Conservation (phyloP, 2,797 vertebrate genomes). For the Oophaga sylvatica region DNA sequence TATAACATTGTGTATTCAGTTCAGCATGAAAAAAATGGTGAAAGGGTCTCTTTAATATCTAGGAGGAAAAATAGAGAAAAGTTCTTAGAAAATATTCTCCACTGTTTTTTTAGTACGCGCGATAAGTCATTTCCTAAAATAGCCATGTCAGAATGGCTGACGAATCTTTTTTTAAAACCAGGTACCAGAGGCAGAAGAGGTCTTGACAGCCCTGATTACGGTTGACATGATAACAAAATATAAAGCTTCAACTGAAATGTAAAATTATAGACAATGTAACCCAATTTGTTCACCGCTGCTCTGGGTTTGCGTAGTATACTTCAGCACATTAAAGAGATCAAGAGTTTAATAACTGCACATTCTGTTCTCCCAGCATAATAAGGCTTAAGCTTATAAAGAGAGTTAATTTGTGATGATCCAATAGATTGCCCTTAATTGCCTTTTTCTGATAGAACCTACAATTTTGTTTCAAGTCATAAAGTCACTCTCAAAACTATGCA, state of each 20-base stretch:
- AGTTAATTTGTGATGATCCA: slow-evolving; percentile 41
- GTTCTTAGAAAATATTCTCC: too few relatives aligned
- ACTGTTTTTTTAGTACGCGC: too few relatives aligned
- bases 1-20: too few relatives aligned
- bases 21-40: too few relatives aligned
- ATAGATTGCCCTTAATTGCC: slow-evolving; percentile 45
- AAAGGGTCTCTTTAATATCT: too few relatives aligned
- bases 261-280: neutral
- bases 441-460: slow-evolving; percentile 37
- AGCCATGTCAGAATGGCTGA: too few relatives aligned
- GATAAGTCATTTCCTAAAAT: too few relatives aligned
- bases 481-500: slow-evolving; percentile 30
- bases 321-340: slow-evolving; percentile 8
- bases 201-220: neutral
- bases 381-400: neutral
- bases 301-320: neutral
- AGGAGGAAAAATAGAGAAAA: too few relatives aligned
- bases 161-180: neutral
- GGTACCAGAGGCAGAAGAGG: neutral
- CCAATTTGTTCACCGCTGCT: neutral
- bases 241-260: neutral
- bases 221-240: slow-evolving; percentile 6
- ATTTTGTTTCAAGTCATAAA: slow-evolving; percentile 53
- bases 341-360: slow-evolving; percentile 26
- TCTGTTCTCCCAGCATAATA: slow-evolving; percentile 1